A percentile compares a stretch with the other conserved stretches of the same genome.
Conservation (phyloP, 1,140 invertebrate genomes). For the Formica selysi region DNA sequence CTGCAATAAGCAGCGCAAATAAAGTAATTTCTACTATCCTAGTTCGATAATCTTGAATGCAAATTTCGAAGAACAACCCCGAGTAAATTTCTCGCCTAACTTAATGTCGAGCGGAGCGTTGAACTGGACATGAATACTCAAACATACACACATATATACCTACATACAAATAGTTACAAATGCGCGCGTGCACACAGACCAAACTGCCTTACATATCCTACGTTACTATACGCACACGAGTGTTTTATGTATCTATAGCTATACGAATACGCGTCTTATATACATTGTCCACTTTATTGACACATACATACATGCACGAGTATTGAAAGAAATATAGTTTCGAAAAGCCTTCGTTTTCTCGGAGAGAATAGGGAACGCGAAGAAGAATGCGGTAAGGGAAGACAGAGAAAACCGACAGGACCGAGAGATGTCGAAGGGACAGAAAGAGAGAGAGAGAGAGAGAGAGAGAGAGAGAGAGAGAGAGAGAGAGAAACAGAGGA, state of each 20-base stretch:
- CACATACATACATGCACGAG: neutral
- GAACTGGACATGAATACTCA: constrained; percentile 11
- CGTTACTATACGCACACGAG: constrained; percentile 12
- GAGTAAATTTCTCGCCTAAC: constrained; percentile 49
- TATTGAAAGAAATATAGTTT: constrained; percentile 56
- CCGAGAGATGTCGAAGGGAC: neutral
- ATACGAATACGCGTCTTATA: neutral
- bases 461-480: neutral
- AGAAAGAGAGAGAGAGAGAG: constrained; percentile 17
- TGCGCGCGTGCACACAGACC: neutral
- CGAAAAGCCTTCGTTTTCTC: neutral
- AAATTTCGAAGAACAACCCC: constrained; percentile 46
- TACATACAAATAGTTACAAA: neutral
- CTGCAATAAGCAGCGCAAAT: neutral
- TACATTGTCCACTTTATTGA: neutral
- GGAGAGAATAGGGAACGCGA: neutral
- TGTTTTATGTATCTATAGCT: neutral
- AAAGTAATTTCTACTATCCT: constrained; percentile 36
- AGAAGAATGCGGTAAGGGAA: neutral
- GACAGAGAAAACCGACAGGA: neutral
- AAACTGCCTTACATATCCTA: neutral
- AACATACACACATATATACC: neutral
- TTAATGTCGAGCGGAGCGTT: constrained; percentile 45
- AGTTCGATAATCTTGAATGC: constrained; percentile 52
- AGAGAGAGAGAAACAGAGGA: constrained; percentile 22